Evolutionary conservation across 2,113 vertebrate genomes (phyloP).

Genomic region (Gymnobelideus leadbeateri): DNA sequence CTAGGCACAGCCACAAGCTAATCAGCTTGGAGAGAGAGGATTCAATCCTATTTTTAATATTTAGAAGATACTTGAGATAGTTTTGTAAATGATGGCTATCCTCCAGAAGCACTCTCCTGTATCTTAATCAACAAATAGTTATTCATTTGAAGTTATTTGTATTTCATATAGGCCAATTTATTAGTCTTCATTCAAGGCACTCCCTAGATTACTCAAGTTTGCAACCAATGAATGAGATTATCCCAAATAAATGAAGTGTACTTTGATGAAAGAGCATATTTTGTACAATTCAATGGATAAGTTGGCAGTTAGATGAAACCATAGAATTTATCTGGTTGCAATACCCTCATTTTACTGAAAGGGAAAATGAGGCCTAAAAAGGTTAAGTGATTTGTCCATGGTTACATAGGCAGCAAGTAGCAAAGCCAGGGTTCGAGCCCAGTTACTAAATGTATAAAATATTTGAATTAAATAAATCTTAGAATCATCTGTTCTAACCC

Average conservation of each 20-base stretch:
- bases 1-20: background rate
- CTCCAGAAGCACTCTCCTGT: slow-evolving; percentile 45
- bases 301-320: background rate
- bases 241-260: slow-evolving; percentile 50
- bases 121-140: slow-evolving; percentile 18
- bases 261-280: slow-evolving; percentile 53
- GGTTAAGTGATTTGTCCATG: background rate
- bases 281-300: background rate
- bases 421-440: background rate
- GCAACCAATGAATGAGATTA: slow-evolving; percentile 20
- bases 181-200: slow-evolving; percentile 13
- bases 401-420: background rate
- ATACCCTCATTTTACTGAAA: background rate
- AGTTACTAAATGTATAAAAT: background rate
- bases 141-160: background rate
- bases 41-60: slow-evolving; percentile 73
- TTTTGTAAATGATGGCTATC: slow-evolving; percentile 67
- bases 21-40: slow-evolving; percentile 53
- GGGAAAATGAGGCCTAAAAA: background rate
- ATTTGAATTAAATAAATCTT: background rate
- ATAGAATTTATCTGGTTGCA: background rate
- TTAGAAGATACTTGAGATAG: slow-evolving; percentile 59
- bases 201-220: background rate
- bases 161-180: background rate
- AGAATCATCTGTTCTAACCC: background rate